Evolutionary conservation across 2,113 vertebrate species (phyloP), one percentile per base, ranked within the genome.

Genomic region (Mesoclemmys tuberculata): DNA sequence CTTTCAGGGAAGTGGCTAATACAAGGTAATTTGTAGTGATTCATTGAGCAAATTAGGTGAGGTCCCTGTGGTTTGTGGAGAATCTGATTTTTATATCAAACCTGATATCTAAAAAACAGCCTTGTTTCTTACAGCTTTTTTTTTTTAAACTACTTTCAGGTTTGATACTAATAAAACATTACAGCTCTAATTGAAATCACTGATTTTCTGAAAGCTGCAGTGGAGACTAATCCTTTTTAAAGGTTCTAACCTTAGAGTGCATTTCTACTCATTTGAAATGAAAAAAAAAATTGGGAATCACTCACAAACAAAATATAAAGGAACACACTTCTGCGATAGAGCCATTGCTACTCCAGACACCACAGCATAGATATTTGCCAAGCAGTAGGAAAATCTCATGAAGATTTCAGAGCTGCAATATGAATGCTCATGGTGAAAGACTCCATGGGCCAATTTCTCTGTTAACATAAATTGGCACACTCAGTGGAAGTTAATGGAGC

Each of bases 1-100:
- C 89, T 87, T 82, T 61, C 38, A 46, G 61, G 22, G 16, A 90
- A 96, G 88, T 83, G 46, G 52, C 29, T 85, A 90, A 91, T 92
- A 82, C 29, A 77, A 55, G 78, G 46, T 68, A 88, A 74, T 58
- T 56, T 21, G 3, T 29, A 82, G 68, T 31, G 81, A 93, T 87
- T 87, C 35, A 87, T 87, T 71, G 56, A n/a, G 88, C 5, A 4
- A 14, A 54, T 49, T 85, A 64, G 68, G 89, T 14, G 61, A 75
- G 31, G 87, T 58, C 61, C 61, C 54, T 90, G 11, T 1, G 5
- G 35, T 80, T 90, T 85, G 38, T 24, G 52, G 24, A 86, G 24
- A 90, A 84, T 52, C 48, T 7, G 6, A 71, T 88, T 93, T 88
- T 82, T 61, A 58, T 29, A 68, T 5, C 74, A 80, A 84, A 46